phyloP scores from a whole-genome alignment of 1,140 invertebrate species.

The Nymphalis io region DNA sequence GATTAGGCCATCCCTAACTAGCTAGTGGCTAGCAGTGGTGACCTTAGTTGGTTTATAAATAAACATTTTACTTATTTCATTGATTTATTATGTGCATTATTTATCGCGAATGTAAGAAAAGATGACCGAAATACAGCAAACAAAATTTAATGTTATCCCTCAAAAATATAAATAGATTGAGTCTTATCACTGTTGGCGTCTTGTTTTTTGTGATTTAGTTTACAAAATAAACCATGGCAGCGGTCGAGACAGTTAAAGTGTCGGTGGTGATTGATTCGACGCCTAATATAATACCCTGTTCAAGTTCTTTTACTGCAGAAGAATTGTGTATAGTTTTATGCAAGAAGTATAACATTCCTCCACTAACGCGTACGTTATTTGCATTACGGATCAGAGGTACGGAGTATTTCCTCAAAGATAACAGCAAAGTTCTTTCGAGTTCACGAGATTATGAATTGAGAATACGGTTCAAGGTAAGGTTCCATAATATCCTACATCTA shows the following conservation, averaged over 20 bases:
- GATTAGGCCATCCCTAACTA: conserved; percentile 7
- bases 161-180: conserved; percentile 48
- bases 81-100: conserved; percentile 51
- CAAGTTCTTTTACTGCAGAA: conserved; percentile 80
- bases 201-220: conserved; percentile 64
- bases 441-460: conserved; percentile 86
- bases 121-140: conserved; percentile 48
- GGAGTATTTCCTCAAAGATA: conserved; percentile 85
- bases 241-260: conserved; percentile 67
- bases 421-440: conserved; percentile 79
- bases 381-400: conserved; percentile 83
- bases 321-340: conserved; percentile 87
- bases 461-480: conserved; percentile 86
- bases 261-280: conserved; percentile 63
- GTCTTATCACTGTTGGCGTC: conserved; percentile 64
- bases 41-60: conserved; percentile 63
- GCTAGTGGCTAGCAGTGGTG: conserved; percentile 39
- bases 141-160: conserved; percentile 37
- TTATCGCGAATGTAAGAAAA: conserved; percentile 45
- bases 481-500: neutral
- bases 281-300: conserved; percentile 64
- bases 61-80: conserved; percentile 60
- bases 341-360: conserved; percentile 86
- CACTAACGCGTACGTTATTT: conserved; percentile 89
- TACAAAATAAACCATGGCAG: conserved; percentile 67